Base-by-base conservation (phyloP, 2,888 invertebrate species). In the Trissolcus brochymenae region DNA sequence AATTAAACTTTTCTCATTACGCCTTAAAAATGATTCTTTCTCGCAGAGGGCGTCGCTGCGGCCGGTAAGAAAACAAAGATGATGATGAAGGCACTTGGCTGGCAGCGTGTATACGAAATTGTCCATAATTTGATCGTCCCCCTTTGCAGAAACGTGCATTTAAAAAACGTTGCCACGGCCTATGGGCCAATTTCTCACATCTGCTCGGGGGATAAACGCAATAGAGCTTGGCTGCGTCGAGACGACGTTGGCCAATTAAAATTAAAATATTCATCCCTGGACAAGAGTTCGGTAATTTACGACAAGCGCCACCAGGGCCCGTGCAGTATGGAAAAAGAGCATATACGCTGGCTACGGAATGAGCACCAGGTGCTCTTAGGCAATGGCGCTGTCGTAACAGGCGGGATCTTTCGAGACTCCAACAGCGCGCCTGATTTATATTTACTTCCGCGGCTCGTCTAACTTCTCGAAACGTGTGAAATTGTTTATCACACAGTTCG, bases 251-350 rank as follows among this genome's bases (percentile, higher is more conserved):
- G 46, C 71, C 75, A 71, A 78, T 75, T 78, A 67, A 78, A 78
- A 78, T 78, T 78, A 78, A 78, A 78, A 78, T 78, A 78, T 78
- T 78, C 75, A 78, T 78, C 74, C 78, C 68, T 73, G 77, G 77
- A 73, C 77, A 77, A 73, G 77, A 57, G 72, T 73, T 68, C 21
- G 68, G 77, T 73, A 73, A 77, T 77, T 72, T 77, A 77, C 72
- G 68, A 49, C 65, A 21, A 17, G 35, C 25, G 56, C 56, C 16
- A 50, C 55, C 55, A 57, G 49, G 19, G 51, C 61, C 11, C 50
- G 65, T 61, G 43, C 19, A 61, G 50, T 55, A 19, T 54, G 55
- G 46, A 62, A 62, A 70, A 75, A 68, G 57, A 49, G 51, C 75
- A 59, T 55, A 53, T 71, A 60, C 55, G 67, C 21, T 19, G 57